Evolutionary conservation across 2,888 invertebrate genomes (phyloP), one percentile per base, ranked within the genome.

Genomic region (Myathropa florea): DNA sequence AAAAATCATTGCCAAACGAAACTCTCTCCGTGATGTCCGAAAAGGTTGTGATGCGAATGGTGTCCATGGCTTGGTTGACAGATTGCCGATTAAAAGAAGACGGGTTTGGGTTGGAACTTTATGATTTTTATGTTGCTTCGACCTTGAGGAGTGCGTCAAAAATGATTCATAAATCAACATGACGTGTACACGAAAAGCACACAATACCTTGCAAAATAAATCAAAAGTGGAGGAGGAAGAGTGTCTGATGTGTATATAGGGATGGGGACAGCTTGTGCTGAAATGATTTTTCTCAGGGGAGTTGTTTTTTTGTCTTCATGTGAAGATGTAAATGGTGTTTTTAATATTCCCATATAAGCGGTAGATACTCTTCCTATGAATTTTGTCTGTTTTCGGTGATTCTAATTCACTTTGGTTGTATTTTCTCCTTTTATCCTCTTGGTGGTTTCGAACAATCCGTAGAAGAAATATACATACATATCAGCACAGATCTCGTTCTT

Each of bases 1-100:
- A 57, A 46, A 46, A 18, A 59, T 75, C 36, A 75, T 24, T 33
- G 30, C 53, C 53, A 61, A 61, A 61, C 46, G 23, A 72, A 71
- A 39, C 70, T 59, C 60, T 60, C 60, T 71, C 39, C n/a, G 28
- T 65, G 12, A 46, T 65, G 39, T 23, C 3, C 59, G 2, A 6
- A 18, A 46, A 46, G 46, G 18, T 46, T 18, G 46, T 18, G 46
- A 46, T n/a, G 46, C 18, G 18, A 46, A 46, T 18, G 33, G 33
- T 33, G 33, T 33, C 3, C 46, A 46, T 18, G n/a, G 7, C 18
- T 0, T 6, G 0, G 18, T 46, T 46, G n/a, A 18, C 46, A 46
- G n/a, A 46, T 46, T 18, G 18, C 18, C 46, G 46, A 46, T 46
- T 46, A 46, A 46, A 46, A 18, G 46, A 18, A 46, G 46, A 46